Evolutionary conservation across 2,888 invertebrate genomes (phyloP), one percentile per base, ranked within the genome.

Genomic region (Athalia circularis): DNA sequence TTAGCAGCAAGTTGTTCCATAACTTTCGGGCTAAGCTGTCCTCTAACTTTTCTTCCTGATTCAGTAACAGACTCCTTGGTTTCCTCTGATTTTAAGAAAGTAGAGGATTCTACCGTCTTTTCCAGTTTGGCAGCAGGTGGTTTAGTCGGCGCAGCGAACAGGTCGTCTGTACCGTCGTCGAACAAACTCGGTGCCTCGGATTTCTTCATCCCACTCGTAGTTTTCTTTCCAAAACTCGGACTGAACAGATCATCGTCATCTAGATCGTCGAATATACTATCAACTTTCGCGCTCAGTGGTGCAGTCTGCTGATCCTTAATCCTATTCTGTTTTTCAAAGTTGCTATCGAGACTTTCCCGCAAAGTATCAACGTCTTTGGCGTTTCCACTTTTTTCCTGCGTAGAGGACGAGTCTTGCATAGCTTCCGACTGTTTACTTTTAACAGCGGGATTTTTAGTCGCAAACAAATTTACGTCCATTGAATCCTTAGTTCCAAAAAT

Each of bases 401-500:
- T 52, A 54, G 8, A 43, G 9, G 64, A 45, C 45, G 43, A 64
- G 50, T 64, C 54, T 5, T 78, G 80, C 8, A 43, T 57, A 5
- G 48, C 15, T 68, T 45, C 9, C 3, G 64, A 57, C 9, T 54
- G 7, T 59, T 61, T 52, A 77, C 80, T 79, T 7, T 76, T 77
- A 6, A 13, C 29, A 29, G 29, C 43, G 2, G 64, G 15, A 9
- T 67, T 76, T 48, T 79, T 78, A 11, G 43, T 29, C 15, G 78
- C 84, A 65, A 88, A 89, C 75, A 89, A 85, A 80, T 89, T 87
- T 45, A 87, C 84, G 43, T 87, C 85, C 7, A 86, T 83, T 1
- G 83, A 84, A 62, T 83, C 84, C n/a, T 84, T 84, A 15, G 75
- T 78, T 11, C 81, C 79, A 57, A 86, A 87, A 77, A 86, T 83